A percentile compares a stretch with the other conserved stretches of the same genome.
These are phyloP conservation scores for Balanococcus diminutus DNA, from an alignment of 2,888 invertebrate species.

Conservation along the genomic window DNA sequence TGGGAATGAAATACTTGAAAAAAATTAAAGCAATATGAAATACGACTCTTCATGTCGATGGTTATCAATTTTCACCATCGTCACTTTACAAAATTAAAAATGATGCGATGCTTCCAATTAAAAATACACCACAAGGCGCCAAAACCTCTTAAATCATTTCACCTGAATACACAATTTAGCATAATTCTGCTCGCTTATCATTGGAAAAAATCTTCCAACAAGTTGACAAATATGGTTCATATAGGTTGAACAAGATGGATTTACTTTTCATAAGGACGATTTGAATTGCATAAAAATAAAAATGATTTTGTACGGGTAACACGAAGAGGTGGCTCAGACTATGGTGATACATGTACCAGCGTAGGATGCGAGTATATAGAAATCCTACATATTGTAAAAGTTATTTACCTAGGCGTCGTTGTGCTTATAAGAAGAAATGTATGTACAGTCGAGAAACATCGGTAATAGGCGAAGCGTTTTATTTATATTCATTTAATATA, in stretches of 20 bases:
- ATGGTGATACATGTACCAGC: background rate
- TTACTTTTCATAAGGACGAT: background rate
- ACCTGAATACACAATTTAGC: background rate
- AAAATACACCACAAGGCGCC: background rate
- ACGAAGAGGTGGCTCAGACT: background rate
- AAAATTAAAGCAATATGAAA: background rate
- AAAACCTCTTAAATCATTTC: background rate
- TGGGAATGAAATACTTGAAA: background rate
- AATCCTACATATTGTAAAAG: conserved; percentile 45
- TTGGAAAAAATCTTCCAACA: background rate
- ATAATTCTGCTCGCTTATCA: background rate
- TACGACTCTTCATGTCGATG: background rate
- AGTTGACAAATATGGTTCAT: background rate
- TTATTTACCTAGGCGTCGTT: conserved; percentile 50
- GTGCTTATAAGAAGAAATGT: conserved; percentile 20
- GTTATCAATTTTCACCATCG: background rate
- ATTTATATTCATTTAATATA: conserved; percentile 44
- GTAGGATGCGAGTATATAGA: background rate
- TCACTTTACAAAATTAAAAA: background rate
- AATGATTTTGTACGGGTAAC: background rate
- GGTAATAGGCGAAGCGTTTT: conserved; percentile 43
- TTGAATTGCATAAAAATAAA: background rate
- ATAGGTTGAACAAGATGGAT: background rate
- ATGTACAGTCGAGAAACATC: conserved; percentile 21
- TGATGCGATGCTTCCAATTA: background rate